These are phyloP conservation scores for Trachymyrmex cornetzi DNA, from an alignment of 1,140 invertebrate species.

Conservation along the genomic window DNA sequence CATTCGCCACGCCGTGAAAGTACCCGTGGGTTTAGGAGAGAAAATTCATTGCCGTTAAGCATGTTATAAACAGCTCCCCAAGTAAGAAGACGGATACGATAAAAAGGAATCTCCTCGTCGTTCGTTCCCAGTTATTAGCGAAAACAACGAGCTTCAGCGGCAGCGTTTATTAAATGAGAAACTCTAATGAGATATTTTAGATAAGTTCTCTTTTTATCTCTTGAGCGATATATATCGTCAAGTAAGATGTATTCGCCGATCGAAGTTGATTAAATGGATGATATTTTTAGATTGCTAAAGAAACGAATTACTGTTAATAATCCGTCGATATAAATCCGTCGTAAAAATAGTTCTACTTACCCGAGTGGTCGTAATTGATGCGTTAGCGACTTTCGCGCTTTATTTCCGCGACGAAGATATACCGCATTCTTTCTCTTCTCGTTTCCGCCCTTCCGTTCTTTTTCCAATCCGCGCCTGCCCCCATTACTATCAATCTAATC, in stretches of 20 bases:
- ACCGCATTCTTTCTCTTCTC: slow-evolving; percentile 14
- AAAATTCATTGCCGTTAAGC: slow-evolving; percentile 61
- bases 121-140: slow-evolving; percentile 19
- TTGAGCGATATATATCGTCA: neutral
- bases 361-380: slow-evolving; percentile 35
- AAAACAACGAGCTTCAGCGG: slow-evolving; percentile 1
- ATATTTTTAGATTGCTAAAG: neutral
- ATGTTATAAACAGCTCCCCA: slow-evolving; percentile 51
- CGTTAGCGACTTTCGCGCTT: slow-evolving; percentile 34
- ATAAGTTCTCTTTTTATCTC: neutral
- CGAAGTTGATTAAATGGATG: neutral
- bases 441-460: neutral
- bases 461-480: neutral
- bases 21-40: slow-evolving; percentile 29
- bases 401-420: slow-evolving; percentile 25
- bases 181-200: neutral
- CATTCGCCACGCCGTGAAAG: slow-evolving; percentile 51
- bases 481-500: slow-evolving; percentile 52
- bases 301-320: slow-evolving; percentile 28
- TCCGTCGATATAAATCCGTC: slow-evolving; percentile 35
- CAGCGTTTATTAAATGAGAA: slow-evolving; percentile 29
- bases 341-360: slow-evolving; percentile 44
- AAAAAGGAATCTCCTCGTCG: slow-evolving; percentile 47
- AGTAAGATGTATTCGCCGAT: neutral
- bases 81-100: slow-evolving; percentile 44